Evolutionary conservation across 2,113 vertebrate species (phyloP).

Genomic region (Mormoops blainvillei): DNA sequence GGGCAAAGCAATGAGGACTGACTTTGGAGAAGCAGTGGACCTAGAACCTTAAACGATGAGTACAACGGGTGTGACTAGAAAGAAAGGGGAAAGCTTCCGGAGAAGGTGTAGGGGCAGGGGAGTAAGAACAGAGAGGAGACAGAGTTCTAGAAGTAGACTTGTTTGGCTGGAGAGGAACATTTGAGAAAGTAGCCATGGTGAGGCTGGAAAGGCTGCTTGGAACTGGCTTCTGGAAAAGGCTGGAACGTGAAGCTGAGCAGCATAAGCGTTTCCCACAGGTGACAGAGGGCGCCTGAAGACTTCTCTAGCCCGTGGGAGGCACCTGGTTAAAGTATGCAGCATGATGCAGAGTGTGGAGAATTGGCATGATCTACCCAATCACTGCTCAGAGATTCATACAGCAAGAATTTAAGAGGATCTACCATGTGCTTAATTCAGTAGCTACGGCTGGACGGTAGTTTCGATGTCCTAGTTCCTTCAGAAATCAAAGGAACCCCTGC

Average conservation of each 20-base stretch:
- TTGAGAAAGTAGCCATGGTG: background rate
- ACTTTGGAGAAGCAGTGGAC: background rate
- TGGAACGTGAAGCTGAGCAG: background rate
- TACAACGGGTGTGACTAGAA: background rate
- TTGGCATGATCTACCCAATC: background rate
- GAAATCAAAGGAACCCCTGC: background rate
- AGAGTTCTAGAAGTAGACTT: background rate
- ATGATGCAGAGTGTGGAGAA: background rate
- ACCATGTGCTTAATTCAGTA: background rate
- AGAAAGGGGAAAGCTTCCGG: background rate
- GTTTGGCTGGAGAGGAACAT: background rate
- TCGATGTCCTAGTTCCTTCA: background rate
- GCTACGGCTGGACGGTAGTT: background rate
- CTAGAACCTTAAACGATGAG: background rate
- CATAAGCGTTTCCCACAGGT: background rate
- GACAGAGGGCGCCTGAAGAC: background rate
- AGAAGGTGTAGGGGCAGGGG: background rate
- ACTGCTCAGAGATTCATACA: background rate
- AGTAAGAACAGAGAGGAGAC: background rate
- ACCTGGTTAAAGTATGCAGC: background rate
- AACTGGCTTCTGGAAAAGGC: background rate
- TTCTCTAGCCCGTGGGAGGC: background rate
- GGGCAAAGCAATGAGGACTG: background rate
- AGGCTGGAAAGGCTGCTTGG: background rate
- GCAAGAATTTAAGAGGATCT: background rate